phyloP scores from a whole-genome alignment of 1,140 invertebrate genomes.

The Geopemphigus sp. region DNA sequence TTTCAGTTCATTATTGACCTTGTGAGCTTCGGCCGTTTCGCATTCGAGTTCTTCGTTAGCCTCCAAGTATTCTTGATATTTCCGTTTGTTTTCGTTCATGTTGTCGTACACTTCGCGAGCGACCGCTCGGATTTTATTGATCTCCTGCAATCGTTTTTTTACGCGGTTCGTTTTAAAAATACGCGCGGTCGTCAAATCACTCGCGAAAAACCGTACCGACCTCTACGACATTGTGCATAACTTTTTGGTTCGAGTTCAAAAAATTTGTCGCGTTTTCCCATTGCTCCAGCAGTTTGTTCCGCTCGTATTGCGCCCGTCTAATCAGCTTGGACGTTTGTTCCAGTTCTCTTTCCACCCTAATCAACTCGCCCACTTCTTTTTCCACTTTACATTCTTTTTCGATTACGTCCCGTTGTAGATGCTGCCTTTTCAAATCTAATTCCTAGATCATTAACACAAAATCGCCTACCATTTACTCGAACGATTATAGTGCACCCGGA shows the following conservation, averaged over 20 bases:
- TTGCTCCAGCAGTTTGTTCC: conserved; percentile 56
- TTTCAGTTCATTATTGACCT: conserved; percentile 19
- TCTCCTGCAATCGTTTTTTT: not conserved
- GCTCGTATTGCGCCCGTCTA: conserved; percentile 55
- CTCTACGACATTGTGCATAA: conserved; percentile 52
- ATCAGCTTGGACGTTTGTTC: conserved; percentile 56
- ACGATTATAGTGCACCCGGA: not conserved
- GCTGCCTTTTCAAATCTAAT: conserved; percentile 56
- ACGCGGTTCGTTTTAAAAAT: not conserved
- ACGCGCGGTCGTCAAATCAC: too few species aligned
- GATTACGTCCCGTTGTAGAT: conserved; percentile 55
- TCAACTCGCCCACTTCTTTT: conserved; percentile 54
- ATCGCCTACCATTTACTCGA: not conserved
- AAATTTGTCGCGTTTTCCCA: conserved; percentile 57
- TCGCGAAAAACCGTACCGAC: not conserved
- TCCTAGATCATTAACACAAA: conserved; percentile 53
- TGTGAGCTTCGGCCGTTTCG: not conserved
- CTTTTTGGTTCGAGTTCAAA: conserved; percentile 55
- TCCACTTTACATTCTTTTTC: conserved; percentile 52
- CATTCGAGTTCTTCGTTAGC: conserved; percentile 28
- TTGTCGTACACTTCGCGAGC: not conserved
- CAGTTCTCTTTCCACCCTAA: conserved; percentile 56
- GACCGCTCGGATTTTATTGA: not conserved
- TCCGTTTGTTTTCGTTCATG: conserved; percentile 25
- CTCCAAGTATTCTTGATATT: conserved; percentile 15